A percentile compares a stretch with the other conserved stretches of the same genome.
Conservation (phyloP, 2,797 vertebrate species). For the Potorous gilbertii region DNA sequence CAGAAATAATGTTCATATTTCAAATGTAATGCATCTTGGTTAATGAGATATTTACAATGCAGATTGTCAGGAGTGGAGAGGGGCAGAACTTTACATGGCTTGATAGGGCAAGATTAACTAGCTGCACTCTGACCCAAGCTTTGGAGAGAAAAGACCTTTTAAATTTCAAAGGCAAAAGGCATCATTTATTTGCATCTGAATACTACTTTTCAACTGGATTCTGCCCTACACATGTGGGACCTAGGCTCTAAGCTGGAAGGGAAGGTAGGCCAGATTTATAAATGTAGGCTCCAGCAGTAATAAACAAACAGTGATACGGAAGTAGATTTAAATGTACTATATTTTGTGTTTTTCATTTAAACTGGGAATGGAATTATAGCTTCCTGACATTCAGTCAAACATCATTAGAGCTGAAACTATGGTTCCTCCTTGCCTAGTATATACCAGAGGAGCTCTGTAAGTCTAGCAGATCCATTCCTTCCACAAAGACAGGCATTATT, state of each 20-base stretch:
- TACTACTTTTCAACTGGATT: constrained; percentile 40
- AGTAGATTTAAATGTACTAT: not conserved
- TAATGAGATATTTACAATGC: constrained; percentile 69
- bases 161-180: constrained; percentile 58
- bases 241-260: not conserved
- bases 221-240: not conserved
- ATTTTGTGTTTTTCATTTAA: constrained; percentile 55
- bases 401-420: constrained; percentile 21
- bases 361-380: not conserved
- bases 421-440: not conserved
- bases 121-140: constrained; percentile 59
- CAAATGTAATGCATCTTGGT: constrained; percentile 39
- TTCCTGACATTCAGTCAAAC: constrained; percentile 31
- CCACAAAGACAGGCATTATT: not conserved
- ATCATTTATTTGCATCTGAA: constrained; percentile 54
- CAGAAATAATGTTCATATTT: constrained; percentile 64
- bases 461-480: not conserved
- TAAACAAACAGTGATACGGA: constrained; percentile 1
- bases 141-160: constrained; percentile 53
- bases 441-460: constrained; percentile 1
- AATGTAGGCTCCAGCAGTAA: not conserved
- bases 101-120: constrained; percentile 57
- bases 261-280: constrained; percentile 53
- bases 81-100: constrained; percentile 58
- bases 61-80: constrained; percentile 61